Evolutionary conservation across 2,888 invertebrate genomes (phyloP).

Genomic region (Drymonia ruficornis): DNA sequence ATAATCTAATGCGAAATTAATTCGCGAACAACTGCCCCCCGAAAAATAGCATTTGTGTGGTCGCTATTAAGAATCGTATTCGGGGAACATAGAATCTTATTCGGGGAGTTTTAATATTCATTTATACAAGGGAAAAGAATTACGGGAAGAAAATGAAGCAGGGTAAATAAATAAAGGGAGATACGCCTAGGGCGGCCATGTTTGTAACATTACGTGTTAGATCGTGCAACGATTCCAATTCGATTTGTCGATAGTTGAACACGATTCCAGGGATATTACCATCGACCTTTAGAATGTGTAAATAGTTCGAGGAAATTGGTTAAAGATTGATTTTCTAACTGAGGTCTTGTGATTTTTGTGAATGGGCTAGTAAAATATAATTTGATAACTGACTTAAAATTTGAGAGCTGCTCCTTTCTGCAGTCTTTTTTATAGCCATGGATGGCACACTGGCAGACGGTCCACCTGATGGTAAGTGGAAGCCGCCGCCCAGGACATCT

Average conservation of each 20-base stretch:
- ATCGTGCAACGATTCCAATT: conserved; percentile 69
- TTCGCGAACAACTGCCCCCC: conserved; percentile 34
- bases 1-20: conserved; percentile 55
- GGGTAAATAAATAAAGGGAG: conserved; percentile 77
- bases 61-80: conserved; percentile 43
- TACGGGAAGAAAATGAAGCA: conserved; percentile 81
- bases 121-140: conserved; percentile 81
- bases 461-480: too few species aligned
- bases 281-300: conserved; percentile 75
- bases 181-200: conserved; percentile 53
- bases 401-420: too few species aligned
- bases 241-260: conserved; percentile 68
- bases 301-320: conserved; percentile 53
- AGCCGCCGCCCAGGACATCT: too few species aligned
- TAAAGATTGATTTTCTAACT: conserved; percentile 5
- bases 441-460: too few species aligned
- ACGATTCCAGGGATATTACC: conserved; percentile 56
- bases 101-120: conserved; percentile 77
- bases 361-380: too few species aligned
- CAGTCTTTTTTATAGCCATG: too few species aligned
- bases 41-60: conserved; percentile 48
- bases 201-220: conserved; percentile 76
- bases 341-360: too few species aligned
- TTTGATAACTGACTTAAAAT: too few species aligned
- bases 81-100: conserved; percentile 53